phyloP scores from a whole-genome alignment of 2,888 invertebrate genomes.

The Taphrorychus bicolor region DNA sequence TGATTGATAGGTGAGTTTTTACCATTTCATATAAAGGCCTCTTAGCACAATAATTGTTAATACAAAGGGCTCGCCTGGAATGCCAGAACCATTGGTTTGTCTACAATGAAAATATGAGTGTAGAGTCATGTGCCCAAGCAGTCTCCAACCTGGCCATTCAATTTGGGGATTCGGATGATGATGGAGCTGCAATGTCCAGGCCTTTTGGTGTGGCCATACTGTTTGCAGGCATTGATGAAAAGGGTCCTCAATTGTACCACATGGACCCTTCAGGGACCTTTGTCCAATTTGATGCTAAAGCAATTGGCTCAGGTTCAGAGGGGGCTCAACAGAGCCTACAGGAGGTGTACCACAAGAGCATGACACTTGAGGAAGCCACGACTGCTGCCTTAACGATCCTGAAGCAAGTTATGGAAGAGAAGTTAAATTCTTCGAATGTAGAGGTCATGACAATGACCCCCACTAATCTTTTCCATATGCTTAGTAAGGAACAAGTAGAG shows the following conservation, averaged over 20 bases:
- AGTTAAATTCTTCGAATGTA: slow-evolving; percentile 94
- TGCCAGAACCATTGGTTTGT: slow-evolving; percentile 99
- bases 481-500: slow-evolving; percentile 87
- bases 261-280: slow-evolving; percentile 99
- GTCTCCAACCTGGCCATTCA: slow-evolving; percentile 99
- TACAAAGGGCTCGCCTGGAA: slow-evolving; percentile 86
- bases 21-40: no score
- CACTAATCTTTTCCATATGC: slow-evolving; percentile 85
- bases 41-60: neutral
- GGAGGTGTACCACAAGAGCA: slow-evolving; percentile 80
- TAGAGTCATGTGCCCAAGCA: slow-evolving; percentile 97
- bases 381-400: slow-evolving; percentile 90
- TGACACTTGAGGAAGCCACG: slow-evolving; percentile 93
- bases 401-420: slow-evolving; percentile 99
- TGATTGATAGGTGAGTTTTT: slow-evolving; percentile 57
- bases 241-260: slow-evolving; percentile 94
- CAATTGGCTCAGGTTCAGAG: slow-evolving; percentile 98
- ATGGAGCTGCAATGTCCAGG: slow-evolving; percentile 93
- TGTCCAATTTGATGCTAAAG: slow-evolving; percentile 97
- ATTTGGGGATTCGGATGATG: slow-evolving; percentile 98
- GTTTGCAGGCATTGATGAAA: slow-evolving; percentile 94
- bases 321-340: slow-evolving; percentile 95
- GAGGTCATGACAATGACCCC: slow-evolving; percentile 96
- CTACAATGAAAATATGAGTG: slow-evolving; percentile 94
- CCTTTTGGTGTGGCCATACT: slow-evolving; percentile 99